phyloP scores from a whole-genome alignment of 2,797 vertebrate genomes.

The Zonotrichia albicollis region DNA sequence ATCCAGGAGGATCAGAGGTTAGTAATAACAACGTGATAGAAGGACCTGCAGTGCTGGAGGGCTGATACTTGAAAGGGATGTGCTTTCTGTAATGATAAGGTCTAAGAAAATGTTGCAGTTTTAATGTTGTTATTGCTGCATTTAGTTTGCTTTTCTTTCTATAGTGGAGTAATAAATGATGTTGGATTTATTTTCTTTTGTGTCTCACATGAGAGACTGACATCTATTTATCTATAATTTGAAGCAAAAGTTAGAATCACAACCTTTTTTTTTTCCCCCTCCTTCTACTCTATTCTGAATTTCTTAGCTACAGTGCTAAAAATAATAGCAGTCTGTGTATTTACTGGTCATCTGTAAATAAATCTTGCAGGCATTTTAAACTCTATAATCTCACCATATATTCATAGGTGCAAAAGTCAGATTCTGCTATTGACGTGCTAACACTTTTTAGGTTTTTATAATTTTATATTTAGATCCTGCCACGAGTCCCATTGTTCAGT shows the following conservation, averaged over 20 bases:
- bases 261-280: neutral
- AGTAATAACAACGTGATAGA: neutral
- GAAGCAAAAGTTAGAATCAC: neutral
- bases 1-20: conserved; percentile 26
- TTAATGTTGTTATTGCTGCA: conserved; percentile 1
- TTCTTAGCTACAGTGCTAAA: neutral
- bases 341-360: neutral
- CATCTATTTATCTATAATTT: neutral
- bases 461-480: conserved; percentile 35
- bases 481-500: neutral
- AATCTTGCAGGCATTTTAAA: neutral
- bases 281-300: neutral
- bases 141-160: conserved; percentile 28
- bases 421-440: neutral
- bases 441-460: neutral
- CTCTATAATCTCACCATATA: neutral
- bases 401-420: neutral
- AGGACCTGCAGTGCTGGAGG: neutral
- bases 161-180: neutral
- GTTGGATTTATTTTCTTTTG: neutral
- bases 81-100: conserved; percentile 7
- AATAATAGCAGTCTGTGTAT: neutral
- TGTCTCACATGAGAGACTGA: neutral
- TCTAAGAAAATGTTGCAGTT: conserved; percentile 12
- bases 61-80: conserved; percentile 8